Percentiles rank a stretch among this genome's conserved stretches.
phyloP scores from a whole-genome alignment of 2,888 invertebrate species.

The Lochmaea crataegi region DNA sequence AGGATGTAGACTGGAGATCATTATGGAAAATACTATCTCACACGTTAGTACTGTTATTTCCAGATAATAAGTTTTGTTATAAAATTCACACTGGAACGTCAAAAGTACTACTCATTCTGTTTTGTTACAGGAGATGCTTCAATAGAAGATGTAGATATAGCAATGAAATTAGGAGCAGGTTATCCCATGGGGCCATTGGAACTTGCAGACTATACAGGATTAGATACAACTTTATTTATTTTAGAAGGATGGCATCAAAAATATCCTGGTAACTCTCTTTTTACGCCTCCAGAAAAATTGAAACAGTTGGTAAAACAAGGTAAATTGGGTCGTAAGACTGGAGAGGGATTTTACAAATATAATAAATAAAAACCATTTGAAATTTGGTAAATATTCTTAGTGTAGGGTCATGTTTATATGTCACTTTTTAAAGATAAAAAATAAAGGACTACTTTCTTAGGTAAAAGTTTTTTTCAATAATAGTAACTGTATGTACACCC shows the following conservation, averaged over 20 bases:
- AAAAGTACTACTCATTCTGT: neutral
- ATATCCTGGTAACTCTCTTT: constrained; percentile 76
- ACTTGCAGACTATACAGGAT: constrained; percentile 84
- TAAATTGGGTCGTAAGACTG: constrained; percentile 83
- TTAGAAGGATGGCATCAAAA: constrained; percentile 83
- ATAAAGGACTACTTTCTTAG: too few species aligned
- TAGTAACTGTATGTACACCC: too few species aligned
- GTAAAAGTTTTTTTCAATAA: too few species aligned
- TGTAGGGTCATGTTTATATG: too few species aligned
- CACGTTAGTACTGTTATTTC: too few species aligned
- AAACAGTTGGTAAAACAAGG: constrained; percentile 80
- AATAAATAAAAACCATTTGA: constrained; percentile 62
- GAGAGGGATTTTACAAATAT: constrained; percentile 88
- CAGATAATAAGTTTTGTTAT: too few species aligned
- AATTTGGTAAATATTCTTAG: neutral
- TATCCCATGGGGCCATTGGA: constrained; percentile 94
- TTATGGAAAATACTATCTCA: too few species aligned
- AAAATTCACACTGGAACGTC: neutral
- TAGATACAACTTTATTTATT: constrained; percentile 83
- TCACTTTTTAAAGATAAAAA: too few species aligned
- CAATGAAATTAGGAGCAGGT: constrained; percentile 91
- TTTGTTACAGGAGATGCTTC: constrained; percentile 72
- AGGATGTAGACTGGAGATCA: too few species aligned
- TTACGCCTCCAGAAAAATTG: constrained; percentile 72
- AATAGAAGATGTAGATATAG: constrained; percentile 83